Conservation (phyloP, 2,797 vertebrate species). For the Forpus xanthops region DNA sequence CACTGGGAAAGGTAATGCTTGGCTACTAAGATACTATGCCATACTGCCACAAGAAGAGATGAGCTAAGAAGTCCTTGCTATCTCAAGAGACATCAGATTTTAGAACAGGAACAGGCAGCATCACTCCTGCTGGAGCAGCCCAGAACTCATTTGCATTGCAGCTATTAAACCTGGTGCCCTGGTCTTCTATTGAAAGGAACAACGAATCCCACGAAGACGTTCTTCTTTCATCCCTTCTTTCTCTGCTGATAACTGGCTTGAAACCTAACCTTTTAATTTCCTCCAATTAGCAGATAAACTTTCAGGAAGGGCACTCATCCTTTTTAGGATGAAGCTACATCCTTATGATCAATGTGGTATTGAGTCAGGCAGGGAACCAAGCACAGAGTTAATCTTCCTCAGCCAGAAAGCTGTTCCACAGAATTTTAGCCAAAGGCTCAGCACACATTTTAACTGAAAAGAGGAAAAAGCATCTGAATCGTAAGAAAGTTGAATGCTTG, state of each 20-base stretch:
- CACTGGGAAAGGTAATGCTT: neutral
- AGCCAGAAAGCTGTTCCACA: neutral
- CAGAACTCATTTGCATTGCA: neutral
- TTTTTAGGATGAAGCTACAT: neutral
- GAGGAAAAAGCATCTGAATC: slow-evolving; percentile 20
- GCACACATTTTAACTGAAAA: neutral
- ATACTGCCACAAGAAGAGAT: neutral
- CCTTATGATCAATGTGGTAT: neutral
- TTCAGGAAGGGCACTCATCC: neutral
- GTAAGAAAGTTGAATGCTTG: neutral
- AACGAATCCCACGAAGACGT: neutral
- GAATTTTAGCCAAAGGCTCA: slow-evolving; percentile 42
- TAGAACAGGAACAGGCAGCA: neutral
- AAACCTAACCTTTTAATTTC: neutral
- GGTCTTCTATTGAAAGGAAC: neutral
- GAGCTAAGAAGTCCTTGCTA: neutral
- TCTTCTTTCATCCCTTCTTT: slow-evolving; percentile 19
- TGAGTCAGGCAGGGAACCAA: slow-evolving; percentile 41
- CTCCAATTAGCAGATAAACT: slow-evolving; percentile 14
- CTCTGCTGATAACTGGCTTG: neutral
- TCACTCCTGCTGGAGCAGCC: neutral
- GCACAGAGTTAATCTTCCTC: neutral
- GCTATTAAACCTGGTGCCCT: neutral
- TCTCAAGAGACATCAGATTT: neutral
- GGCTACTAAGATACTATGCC: neutral